These are phyloP conservation scores for Drosophila heteroneura DNA, from an alignment of 2,888 invertebrate species.

Conservation along the genomic window DNA sequence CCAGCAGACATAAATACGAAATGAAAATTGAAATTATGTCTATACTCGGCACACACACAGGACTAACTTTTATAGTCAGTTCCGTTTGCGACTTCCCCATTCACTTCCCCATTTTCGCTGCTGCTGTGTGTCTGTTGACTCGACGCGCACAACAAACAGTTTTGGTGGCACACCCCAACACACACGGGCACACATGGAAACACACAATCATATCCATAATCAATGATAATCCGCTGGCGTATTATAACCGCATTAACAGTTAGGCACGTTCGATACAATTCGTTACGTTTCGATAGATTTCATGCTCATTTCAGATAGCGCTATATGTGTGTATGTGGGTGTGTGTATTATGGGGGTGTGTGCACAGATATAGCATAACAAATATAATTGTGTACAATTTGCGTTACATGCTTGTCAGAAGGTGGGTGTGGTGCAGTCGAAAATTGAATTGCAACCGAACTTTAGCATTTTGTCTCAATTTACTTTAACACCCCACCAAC, in stretches of 20 bases:
- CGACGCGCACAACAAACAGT: slow-evolving; percentile 51
- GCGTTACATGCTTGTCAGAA: slow-evolving; percentile 41
- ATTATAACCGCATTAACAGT: slow-evolving; percentile 81
- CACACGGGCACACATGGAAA: slow-evolving; percentile 8
- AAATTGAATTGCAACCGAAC: slow-evolving; percentile 72
- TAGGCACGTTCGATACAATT: slow-evolving; percentile 78
- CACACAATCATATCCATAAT: slow-evolving; percentile 67
- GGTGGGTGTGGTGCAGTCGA: slow-evolving; percentile 6
- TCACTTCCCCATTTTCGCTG: not conserved
- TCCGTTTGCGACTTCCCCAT: not conserved
- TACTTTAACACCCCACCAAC: slow-evolving; percentile 24
- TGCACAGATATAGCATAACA: slow-evolving; percentile 31
- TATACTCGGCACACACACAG: slow-evolving; percentile 41
- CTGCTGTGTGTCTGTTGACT: slow-evolving; percentile 37
- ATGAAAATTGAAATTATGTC: slow-evolving; percentile 81
- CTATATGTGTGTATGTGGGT: not conserved
- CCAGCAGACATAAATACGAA: slow-evolving; percentile 66
- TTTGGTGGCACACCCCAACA: slow-evolving; percentile 36
- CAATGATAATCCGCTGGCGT: slow-evolving; percentile 80
- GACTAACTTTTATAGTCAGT: slow-evolving; percentile 56
- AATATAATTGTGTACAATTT: slow-evolving; percentile 77
- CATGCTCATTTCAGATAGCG: slow-evolving; percentile 71
- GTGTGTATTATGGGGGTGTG: not conserved
- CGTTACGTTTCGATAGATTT: slow-evolving; percentile 78
- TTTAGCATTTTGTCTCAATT: slow-evolving; percentile 31